Conservation (phyloP, 2,888 invertebrate species). For the Hedychridium roseum region DNA sequence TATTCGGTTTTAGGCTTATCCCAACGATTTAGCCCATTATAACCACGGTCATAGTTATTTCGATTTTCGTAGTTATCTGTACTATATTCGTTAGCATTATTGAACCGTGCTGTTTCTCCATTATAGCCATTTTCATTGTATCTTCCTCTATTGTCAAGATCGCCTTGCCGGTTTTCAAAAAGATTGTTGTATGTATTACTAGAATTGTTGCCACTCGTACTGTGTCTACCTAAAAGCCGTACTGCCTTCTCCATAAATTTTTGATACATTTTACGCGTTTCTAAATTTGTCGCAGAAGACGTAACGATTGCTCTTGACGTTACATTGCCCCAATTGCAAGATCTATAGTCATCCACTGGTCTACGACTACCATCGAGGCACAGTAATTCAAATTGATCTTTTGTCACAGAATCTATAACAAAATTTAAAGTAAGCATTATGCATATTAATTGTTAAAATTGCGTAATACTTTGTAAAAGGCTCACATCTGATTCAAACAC, state of each 20-base stretch:
- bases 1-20: constrained; percentile 18
- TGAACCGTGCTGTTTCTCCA: too few relatives aligned
- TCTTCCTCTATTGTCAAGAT: constrained; percentile 31
- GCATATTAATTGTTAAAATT: constrained; percentile 11
- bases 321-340: constrained; percentile 86
- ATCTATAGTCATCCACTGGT: constrained; percentile 73
- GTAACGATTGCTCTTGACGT: constrained; percentile 87
- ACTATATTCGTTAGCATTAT: constrained; percentile 32
- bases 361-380: constrained; percentile 81
- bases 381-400: constrained; percentile 79
- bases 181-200: constrained; percentile 36
- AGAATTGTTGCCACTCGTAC: constrained; percentile 18
- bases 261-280: constrained; percentile 71
- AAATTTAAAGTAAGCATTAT: constrained; percentile 21
- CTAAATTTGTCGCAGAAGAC: constrained; percentile 76
- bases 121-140: constrained; percentile 44
- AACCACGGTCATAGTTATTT: constrained; percentile 31
- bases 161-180: constrained; percentile 26
- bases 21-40: constrained; percentile 27
- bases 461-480: background rate
- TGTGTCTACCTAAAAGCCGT: constrained; percentile 39
- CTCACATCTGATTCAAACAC: constrained; percentile 1
- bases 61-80: constrained; percentile 28
- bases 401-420: constrained; percentile 61
- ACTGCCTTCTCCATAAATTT: constrained; percentile 72